Evolutionary conservation across 2,888 invertebrate genomes (phyloP).

Genomic region (Aphidius colemani): DNA sequence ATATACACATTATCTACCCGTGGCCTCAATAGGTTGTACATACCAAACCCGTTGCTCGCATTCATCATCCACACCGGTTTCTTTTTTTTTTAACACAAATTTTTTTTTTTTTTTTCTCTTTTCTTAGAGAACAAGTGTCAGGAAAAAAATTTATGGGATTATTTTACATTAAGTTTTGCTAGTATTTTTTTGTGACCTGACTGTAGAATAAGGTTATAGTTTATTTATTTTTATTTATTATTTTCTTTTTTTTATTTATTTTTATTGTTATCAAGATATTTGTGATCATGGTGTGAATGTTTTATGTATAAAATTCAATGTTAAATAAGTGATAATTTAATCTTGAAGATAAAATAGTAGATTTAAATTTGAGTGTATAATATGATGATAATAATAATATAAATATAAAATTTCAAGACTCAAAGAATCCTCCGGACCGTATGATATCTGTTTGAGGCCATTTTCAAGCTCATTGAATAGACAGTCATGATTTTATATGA

Average conservation of each 20-base stretch:
- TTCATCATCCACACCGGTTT: neutral
- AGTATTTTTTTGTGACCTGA: too few relatives aligned
- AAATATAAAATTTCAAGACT: constrained; percentile 27
- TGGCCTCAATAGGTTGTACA: constrained; percentile 21
- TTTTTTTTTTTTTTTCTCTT: neutral
- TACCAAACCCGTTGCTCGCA: constrained; percentile 18
- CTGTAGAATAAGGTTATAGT: too few relatives aligned
- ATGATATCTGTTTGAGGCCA: constrained; percentile 57
- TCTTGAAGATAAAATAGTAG: too few relatives aligned
- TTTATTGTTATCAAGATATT: too few relatives aligned
- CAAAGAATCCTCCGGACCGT: constrained; percentile 46
- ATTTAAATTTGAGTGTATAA: neutral
- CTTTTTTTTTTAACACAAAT: neutral
- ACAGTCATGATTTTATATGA: constrained; percentile 59
- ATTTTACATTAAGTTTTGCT: too few relatives aligned
- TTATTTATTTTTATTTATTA: too few relatives aligned
- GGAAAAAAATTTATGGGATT: neutral
- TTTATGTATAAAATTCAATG: too few relatives aligned
- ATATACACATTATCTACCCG: constrained; percentile 34
- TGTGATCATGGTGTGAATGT: too few relatives aligned
- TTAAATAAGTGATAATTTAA: too few relatives aligned
- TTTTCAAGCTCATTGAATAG: constrained; percentile 61
- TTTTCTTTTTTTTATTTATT: too few relatives aligned
- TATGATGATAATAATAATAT: constrained; percentile 15
- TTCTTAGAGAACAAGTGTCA: neutral